Percentiles rank a stretch among this genome's conserved stretches.
Conservation (phyloP, 1,140 invertebrate genomes). For the Panagrolaimus sp. region DNA sequence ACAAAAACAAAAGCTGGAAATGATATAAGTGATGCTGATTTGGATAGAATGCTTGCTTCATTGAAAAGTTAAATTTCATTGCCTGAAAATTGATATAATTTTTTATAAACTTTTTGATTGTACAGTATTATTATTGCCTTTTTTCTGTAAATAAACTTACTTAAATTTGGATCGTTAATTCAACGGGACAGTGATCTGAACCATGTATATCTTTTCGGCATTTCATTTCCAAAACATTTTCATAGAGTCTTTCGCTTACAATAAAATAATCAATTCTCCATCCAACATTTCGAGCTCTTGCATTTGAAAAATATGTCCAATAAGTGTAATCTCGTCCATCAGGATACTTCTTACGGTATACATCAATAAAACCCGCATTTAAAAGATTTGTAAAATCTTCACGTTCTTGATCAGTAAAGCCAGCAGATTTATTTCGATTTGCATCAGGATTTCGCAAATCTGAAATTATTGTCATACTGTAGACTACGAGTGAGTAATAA, state of each 20-base stretch:
- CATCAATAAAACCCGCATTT: constrained; percentile 73
- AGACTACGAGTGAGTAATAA: too few relatives aligned
- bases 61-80: constrained; percentile 17
- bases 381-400: constrained; percentile 79
- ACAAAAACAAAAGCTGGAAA: constrained; percentile 1
- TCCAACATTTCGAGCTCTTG: constrained; percentile 81
- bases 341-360: constrained; percentile 80
- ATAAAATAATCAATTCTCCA: constrained; percentile 95
- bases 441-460: constrained; percentile 89
- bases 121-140: too few relatives aligned
- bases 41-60: constrained; percentile 17
- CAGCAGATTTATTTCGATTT: constrained; percentile 79
- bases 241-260: constrained; percentile 71
- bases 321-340: constrained; percentile 80
- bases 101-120: too few relatives aligned
- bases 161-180: constrained; percentile 27
- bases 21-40: constrained; percentile 17
- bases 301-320: constrained; percentile 73
- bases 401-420: constrained; percentile 88
- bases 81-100: too few relatives aligned
- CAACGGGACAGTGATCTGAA: constrained; percentile 80
- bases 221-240: constrained; percentile 73
- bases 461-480: too few relatives aligned
- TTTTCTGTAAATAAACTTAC: neutral
- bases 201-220: constrained; percentile 71